A percentile compares a stretch with the other conserved stretches of the same genome.
These are phyloP conservation scores for Drosophila sulfurigaster DNA, from an alignment of 1,140 invertebrate genomes.

Conservation along the genomic window DNA sequence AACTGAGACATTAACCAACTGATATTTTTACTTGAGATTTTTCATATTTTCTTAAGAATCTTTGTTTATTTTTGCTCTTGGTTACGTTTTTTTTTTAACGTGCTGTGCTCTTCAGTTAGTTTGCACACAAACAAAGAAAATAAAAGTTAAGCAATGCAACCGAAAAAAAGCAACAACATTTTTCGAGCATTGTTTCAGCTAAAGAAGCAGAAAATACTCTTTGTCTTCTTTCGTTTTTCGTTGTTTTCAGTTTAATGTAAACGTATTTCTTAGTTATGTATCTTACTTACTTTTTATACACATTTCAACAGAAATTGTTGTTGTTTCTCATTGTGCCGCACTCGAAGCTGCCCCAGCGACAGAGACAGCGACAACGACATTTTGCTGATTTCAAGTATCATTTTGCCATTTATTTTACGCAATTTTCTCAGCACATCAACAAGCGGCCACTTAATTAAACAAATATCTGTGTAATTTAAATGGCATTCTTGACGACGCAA, in stretches of 20 bases:
- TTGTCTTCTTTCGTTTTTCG: constrained; percentile 62
- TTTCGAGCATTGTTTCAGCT: constrained; percentile 35
- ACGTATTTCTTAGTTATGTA: constrained; percentile 53
- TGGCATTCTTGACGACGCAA: constrained; percentile 58
- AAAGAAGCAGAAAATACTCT: constrained; percentile 63
- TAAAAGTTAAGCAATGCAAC: constrained; percentile 48
- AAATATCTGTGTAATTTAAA: constrained; percentile 77
- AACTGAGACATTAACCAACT: constrained; percentile 50
- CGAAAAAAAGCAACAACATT: constrained; percentile 8
- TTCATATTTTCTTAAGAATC: constrained; percentile 34
- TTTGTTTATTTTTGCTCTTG: constrained; percentile 23
- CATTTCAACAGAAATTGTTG: constrained; percentile 82
- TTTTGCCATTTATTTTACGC: constrained; percentile 66
- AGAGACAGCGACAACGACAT: constrained; percentile 42
- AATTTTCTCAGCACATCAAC: constrained; percentile 64
- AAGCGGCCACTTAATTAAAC: constrained; percentile 75
- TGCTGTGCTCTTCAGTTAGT: constrained; percentile 57
- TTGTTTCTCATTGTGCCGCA: constrained; percentile 73
- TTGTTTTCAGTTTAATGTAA: constrained; percentile 19
- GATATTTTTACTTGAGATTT: constrained; percentile 57
- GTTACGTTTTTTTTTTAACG: constrained; percentile 21
- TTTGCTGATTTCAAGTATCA: constrained; percentile 66
- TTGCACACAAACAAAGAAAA: constrained; percentile 39
- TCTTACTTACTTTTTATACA: constrained; percentile 51
- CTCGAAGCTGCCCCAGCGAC: constrained; percentile 53